Evolutionary conservation across 2,113 vertebrate genomes (phyloP), one percentile per base, ranked within the genome.

Genomic region (Hippocampus guttulatus): DNA sequence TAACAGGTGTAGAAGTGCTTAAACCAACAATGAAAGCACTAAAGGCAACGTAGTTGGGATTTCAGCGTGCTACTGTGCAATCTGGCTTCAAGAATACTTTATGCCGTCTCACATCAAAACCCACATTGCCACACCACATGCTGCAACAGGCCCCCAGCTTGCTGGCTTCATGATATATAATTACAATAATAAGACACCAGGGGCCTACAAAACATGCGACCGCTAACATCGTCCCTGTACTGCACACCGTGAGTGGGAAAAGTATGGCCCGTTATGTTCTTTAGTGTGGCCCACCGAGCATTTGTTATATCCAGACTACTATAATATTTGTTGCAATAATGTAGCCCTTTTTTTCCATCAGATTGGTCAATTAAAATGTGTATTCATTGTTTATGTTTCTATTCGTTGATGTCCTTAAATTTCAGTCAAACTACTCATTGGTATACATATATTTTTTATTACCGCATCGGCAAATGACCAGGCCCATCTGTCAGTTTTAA

Each of bases 151-250:
- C 82, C 75, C 77, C 64, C 23, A 14, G 5, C 8, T 27, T 79
- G 69, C 83, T 40, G 47, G 85, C 86, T 88, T 88, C 88, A 88
- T 88, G 73, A 89, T 84, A 88, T 90, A 89, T 82, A 84, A 91
- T 90, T 90, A 88, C 83, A 87, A 88, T 74, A 87, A 89, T 83
- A 90, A 74, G 74, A 82, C 80, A 79, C 73, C 2, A 14, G 43
- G 73, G 77, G 75, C 38, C 2, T 67, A 75, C 58, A 65, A 65
- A 64, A 41, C 40, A 64, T 25, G 43, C 2, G 6, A 9, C 12
- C 58, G 47, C 67, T 30, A 68, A 67, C 67, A 65, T 52, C 49
- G n/a, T 47, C 25, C 58, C 18, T n/a, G 15, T 51, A 51, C 15
- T 6, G 16, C 49, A 66, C 40, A 58, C 71, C 66, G 67, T 33